Conservation (phyloP, 1,140 invertebrate genomes). For the Nebria ingens region DNA sequence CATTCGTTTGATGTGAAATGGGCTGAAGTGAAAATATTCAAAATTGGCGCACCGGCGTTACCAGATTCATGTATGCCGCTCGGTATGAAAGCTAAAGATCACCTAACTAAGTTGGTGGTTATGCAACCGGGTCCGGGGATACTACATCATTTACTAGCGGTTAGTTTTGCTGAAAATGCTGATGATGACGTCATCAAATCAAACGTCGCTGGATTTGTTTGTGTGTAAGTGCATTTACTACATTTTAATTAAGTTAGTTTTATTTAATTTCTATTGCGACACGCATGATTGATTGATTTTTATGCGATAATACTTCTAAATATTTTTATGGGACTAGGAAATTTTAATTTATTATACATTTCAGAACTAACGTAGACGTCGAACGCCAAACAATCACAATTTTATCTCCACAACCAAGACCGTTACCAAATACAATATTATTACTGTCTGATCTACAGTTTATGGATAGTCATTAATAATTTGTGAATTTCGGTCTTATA, state of each 20-base stretch:
- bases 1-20: slow-evolving; percentile 86
- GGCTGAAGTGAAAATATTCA: slow-evolving; percentile 79
- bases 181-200: slow-evolving; percentile 75
- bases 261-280: slow-evolving; percentile 17
- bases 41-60: slow-evolving; percentile 86
- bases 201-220: slow-evolving; percentile 87
- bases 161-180: slow-evolving; percentile 69
- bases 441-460: slow-evolving; percentile 76
- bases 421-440: slow-evolving; percentile 68
- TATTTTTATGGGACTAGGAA: slow-evolving; percentile 10
- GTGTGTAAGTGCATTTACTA: slow-evolving; percentile 69
- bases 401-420: slow-evolving; percentile 84
- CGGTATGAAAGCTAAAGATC: slow-evolving; percentile 89
- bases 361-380: slow-evolving; percentile 80
- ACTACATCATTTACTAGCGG: slow-evolving; percentile 78
- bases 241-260: neutral
- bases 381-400: slow-evolving; percentile 80
- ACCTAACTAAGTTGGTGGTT: slow-evolving; percentile 80
- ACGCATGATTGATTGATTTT: no score
- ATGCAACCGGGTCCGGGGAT: slow-evolving; percentile 65
- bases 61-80: slow-evolving; percentile 92
- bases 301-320: slow-evolving; percentile 10
- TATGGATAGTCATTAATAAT: slow-evolving; percentile 64
- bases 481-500: no score
- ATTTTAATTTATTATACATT: slow-evolving; percentile 17